Evolutionary conservation across 2,797 vertebrate species (phyloP).

Genomic region (Chelon auratus): DNA sequence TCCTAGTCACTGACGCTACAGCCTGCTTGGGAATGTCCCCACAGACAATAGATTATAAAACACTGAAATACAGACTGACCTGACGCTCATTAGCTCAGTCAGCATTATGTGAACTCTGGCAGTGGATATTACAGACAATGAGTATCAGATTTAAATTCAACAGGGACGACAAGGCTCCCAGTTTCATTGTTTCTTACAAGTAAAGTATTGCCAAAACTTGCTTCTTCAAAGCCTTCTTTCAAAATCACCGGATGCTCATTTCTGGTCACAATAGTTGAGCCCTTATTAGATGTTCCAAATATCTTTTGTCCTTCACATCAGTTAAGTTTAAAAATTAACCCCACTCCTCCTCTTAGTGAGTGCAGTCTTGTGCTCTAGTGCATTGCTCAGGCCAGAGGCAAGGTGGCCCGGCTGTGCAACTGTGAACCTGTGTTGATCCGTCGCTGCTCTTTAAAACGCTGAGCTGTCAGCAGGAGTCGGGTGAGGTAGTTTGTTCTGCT

Average conservation of each 20-base stretch:
- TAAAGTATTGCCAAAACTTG: background rate
- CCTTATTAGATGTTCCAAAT: background rate
- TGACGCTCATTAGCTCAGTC: too few relatives aligned
- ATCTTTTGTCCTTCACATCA: background rate
- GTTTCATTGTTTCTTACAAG: background rate
- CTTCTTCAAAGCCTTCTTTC: background rate
- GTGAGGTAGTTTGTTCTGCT: constrained; percentile 78
- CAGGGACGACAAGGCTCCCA: background rate
- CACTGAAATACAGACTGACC: too few relatives aligned
- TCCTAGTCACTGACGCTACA: too few relatives aligned
- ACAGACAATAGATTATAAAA: too few relatives aligned
- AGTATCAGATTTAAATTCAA: background rate
- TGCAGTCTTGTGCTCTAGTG: constrained; percentile 26
- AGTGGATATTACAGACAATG: background rate
- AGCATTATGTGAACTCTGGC: too few relatives aligned
- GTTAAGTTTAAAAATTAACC: background rate
- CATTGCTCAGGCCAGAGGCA: constrained; percentile 50
- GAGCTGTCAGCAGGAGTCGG: constrained; percentile 71
- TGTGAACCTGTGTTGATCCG: constrained; percentile 66
- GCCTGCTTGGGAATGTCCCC: too few relatives aligned
- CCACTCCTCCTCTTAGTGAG: constrained; percentile 8
- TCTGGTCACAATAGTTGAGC: background rate
- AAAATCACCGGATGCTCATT: background rate
- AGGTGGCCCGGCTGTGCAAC: constrained; percentile 44
- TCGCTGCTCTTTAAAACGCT: constrained; percentile 69